Evolutionary conservation across 2,888 invertebrate species (phyloP).

Genomic region (Limnephilus lunatus): DNA sequence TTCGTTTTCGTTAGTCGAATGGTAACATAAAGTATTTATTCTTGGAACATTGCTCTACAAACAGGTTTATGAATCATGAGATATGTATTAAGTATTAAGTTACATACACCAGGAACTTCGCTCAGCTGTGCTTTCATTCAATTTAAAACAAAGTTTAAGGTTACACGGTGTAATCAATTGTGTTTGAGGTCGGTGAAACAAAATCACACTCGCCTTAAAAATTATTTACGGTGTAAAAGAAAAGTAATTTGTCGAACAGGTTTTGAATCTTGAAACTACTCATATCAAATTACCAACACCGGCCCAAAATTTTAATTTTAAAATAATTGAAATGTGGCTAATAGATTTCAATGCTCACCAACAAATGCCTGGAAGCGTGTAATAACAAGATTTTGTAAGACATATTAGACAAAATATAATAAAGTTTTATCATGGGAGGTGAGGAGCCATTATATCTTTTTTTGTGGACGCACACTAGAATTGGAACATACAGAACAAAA

Average conservation of each 20-base stretch:
- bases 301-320: background rate
- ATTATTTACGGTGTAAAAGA: background rate
- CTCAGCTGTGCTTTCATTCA: slow-evolving; percentile 35
- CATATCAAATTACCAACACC: background rate
- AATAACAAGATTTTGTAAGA: background rate
- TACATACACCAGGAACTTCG: slow-evolving; percentile 33
- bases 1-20: background rate
- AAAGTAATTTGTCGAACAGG: slow-evolving; percentile 8
- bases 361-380: background rate
- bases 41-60: background rate
- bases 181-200: background rate
- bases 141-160: slow-evolving; percentile 22
- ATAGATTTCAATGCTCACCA: background rate
- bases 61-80: slow-evolving; percentile 30
- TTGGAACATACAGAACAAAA: too few relatives aligned
- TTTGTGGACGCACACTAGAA: background rate
- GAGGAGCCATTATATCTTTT: background rate
- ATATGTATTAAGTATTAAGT: slow-evolving; percentile 13
- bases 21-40: background rate
- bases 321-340: background rate
- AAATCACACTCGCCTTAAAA: slow-evolving; percentile 3
- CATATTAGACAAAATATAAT: background rate
- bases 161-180: slow-evolving; percentile 25
- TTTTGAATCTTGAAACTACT: background rate
- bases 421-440: background rate